These are phyloP conservation scores for Nasua narica DNA, from an alignment of 2,797 vertebrate genomes.

Conservation along the genomic window DNA sequence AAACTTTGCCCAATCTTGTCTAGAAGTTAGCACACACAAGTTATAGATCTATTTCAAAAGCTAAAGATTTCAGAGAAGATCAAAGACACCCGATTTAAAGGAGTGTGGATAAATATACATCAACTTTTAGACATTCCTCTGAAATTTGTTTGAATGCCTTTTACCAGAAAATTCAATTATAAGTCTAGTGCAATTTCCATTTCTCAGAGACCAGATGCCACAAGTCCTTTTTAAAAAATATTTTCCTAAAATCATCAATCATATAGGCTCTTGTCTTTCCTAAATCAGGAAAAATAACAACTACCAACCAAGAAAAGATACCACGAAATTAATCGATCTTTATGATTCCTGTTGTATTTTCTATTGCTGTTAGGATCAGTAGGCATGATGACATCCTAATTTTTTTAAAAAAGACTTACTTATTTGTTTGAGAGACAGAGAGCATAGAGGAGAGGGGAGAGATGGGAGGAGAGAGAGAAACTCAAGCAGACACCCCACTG, in stretches of 20 bases:
- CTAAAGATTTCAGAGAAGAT: neutral
- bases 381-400: neutral
- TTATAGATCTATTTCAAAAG: neutral
- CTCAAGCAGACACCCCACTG: neutral
- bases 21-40: neutral
- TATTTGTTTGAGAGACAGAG: neutral
- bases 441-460: neutral
- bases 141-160: neutral
- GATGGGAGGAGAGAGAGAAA: neutral
- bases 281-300: neutral
- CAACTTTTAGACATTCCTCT: neutral
- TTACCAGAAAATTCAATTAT: neutral
- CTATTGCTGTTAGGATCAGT: neutral
- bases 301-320: neutral
- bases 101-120: neutral
- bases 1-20: neutral
- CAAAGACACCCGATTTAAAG: neutral
- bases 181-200: neutral
- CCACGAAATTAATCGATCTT: neutral
- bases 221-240: neutral
- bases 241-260: slow-evolving; percentile 17
- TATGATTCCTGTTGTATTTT: neutral
- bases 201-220: neutral
- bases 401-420: neutral
- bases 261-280: neutral